Evolutionary conservation across 2,888 invertebrate species (phyloP).

Genomic region (Pelosia muscerda): DNA sequence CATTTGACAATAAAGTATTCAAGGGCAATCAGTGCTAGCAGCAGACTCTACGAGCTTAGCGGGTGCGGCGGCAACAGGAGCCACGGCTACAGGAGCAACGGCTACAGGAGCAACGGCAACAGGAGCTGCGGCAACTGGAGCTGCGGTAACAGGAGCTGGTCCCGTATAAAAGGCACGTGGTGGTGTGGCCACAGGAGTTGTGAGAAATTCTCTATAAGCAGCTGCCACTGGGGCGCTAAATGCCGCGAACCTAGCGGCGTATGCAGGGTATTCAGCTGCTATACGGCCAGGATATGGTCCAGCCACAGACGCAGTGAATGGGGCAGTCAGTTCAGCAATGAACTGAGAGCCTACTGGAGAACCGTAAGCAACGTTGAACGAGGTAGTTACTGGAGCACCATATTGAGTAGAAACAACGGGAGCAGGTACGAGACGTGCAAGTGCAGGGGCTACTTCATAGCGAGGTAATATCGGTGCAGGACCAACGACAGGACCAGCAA

Average conservation of each 20-base stretch:
- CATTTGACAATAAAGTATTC: background rate
- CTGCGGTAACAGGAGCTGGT: background rate
- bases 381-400: constrained; percentile 87
- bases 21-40: background rate
- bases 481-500: constrained; percentile 38
- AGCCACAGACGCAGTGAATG: constrained; percentile 35
- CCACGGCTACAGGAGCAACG: constrained; percentile 85
- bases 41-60: constrained; percentile 87
- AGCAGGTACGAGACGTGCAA: constrained; percentile 53
- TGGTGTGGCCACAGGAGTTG: background rate
- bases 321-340: background rate
- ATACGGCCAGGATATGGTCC: constrained; percentile 31
- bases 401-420: constrained; percentile 53
- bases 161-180: background rate
- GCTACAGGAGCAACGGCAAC: constrained; percentile 62
- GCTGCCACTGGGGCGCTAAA: background rate
- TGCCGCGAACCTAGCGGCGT: background rate
- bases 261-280: constrained; percentile 36
- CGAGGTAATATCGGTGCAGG: constrained; percentile 52
- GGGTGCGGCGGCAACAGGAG: constrained; percentile 88
- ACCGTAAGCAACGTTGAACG: constrained; percentile 75
- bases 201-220: constrained; percentile 3
- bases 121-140: background rate
- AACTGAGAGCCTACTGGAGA: constrained; percentile 39
- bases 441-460: constrained; percentile 49